Conservation (phyloP, 2,888 invertebrate species). For the Hydriomena furcata region DNA sequence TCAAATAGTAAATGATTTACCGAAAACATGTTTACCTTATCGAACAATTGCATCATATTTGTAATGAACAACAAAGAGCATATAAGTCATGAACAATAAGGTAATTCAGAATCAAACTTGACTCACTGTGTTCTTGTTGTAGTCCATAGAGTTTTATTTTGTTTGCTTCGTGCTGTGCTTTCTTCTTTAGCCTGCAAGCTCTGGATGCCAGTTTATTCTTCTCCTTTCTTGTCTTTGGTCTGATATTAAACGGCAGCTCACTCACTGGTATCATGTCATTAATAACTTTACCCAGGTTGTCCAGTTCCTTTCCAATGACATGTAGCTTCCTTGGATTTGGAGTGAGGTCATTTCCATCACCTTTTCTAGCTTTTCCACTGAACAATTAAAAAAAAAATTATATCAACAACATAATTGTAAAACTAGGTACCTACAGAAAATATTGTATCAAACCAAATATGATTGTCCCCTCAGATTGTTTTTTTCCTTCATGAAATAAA, state of each 20-base stretch:
- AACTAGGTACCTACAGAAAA: too few species aligned
- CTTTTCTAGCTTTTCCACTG: slow-evolving; percentile 96
- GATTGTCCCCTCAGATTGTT: too few species aligned
- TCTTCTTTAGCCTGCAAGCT: slow-evolving; percentile 98
- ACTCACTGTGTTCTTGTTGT: slow-evolving; percentile 97
- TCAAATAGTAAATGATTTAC: slow-evolving; percentile 1
- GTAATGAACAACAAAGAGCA: not conserved
- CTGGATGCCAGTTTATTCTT: slow-evolving; percentile 98
- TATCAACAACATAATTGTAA: too few species aligned
- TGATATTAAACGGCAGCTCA: slow-evolving; percentile 93
- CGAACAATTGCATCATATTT: slow-evolving; percentile 9
- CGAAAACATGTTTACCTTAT: slow-evolving; percentile 16
- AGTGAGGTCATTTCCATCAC: slow-evolving; percentile 98
- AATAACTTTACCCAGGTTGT: slow-evolving; percentile 94
- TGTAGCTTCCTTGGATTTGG: slow-evolving; percentile 96
- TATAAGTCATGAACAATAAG: not conserved
- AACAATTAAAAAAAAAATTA: slow-evolving; percentile 29
- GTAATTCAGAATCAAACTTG: not conserved
- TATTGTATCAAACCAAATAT: too few species aligned
- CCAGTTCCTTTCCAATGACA: slow-evolving; percentile 95
- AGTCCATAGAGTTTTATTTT: slow-evolving; percentile 97
- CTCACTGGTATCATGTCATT: slow-evolving; percentile 98
- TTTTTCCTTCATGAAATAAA: too few species aligned
- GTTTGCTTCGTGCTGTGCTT: slow-evolving; percentile 99
- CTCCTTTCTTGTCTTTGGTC: slow-evolving; percentile 97